These are phyloP conservation scores for Meriones unguiculatus DNA, from an alignment of 2,113 vertebrate genomes.

Conservation along the genomic window DNA sequence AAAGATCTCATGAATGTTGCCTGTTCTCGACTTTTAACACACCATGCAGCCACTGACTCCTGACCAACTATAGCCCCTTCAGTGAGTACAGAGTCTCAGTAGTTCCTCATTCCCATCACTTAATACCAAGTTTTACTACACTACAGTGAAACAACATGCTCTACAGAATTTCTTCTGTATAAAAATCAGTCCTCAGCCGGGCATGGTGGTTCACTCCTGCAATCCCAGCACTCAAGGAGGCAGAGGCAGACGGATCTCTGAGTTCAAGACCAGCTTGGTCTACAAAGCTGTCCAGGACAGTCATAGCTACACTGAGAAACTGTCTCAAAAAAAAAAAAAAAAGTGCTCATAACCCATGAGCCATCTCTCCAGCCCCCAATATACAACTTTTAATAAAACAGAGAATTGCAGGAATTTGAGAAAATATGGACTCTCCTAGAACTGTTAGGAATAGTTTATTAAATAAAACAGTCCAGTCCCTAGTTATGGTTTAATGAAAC, in stretches of 20 bases:
- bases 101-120: background rate
- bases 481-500: conserved; percentile 33
- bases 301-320: too few species aligned
- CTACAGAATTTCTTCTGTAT: background rate
- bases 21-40: background rate
- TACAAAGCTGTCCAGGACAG: too few species aligned
- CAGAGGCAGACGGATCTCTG: too few species aligned
- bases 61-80: background rate
- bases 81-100: background rate
- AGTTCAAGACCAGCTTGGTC: too few species aligned
- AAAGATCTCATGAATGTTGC: background rate
- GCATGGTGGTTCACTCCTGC: too few species aligned
- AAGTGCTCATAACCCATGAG: background rate
- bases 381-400: background rate
- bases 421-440: background rate
- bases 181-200: background rate
- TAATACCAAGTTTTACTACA: conserved; percentile 19
- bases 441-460: background rate
- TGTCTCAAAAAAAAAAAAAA: too few species aligned
- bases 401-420: background rate
- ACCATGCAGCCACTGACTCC: background rate
- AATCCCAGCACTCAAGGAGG: too few species aligned
- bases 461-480: background rate
- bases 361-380: background rate
- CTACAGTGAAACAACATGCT: background rate